phyloP scores from a whole-genome alignment of 1,140 invertebrate species.

The Diuraphis noxia region DNA sequence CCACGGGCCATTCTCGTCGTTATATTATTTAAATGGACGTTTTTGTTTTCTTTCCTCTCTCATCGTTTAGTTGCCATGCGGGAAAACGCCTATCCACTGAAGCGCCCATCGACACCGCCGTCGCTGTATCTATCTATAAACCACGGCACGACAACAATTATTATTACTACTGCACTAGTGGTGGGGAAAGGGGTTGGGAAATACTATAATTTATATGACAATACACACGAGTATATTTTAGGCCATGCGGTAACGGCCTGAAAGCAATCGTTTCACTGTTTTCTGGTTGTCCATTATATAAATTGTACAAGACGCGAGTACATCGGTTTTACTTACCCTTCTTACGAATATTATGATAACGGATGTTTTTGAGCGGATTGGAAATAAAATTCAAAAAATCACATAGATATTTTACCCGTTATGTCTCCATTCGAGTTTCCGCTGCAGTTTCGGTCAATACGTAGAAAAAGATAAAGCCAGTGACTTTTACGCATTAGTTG shows the following conservation, averaged over 20 bases:
- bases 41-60: neutral
- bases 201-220: neutral
- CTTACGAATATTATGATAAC: neutral
- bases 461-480: neutral
- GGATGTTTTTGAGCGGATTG: neutral
- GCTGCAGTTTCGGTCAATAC: no score
- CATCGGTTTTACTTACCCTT: neutral
- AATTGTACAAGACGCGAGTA: neutral
- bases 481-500: neutral
- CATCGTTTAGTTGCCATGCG: neutral
- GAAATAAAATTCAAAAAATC: no score
- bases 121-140: no score
- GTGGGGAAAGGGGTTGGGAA: neutral
- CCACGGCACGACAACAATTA: neutral
- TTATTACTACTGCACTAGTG: neutral
- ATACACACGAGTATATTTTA: neutral
- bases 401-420: no score
- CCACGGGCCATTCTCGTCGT: neutral
- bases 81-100: neutral
- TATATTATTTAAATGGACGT: neutral
- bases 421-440: no score
- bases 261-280: neutral
- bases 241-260: neutral
- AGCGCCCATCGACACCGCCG: neutral
- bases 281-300: neutral